Evolutionary conservation across 2,888 invertebrate genomes (phyloP).

Genomic region (Aspidiotus destructor): DNA sequence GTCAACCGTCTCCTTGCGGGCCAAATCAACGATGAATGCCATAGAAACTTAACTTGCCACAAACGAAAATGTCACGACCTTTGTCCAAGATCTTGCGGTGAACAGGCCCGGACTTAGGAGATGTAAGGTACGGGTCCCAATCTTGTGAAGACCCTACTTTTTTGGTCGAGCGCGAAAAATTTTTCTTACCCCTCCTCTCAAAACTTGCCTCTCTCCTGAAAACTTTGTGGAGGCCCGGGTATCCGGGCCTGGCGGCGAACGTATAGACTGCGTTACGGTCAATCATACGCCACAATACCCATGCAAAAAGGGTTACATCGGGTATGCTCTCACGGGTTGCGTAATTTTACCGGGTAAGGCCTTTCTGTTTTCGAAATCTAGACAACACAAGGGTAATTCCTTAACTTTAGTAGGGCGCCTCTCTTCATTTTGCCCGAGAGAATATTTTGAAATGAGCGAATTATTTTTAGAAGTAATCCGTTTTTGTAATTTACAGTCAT

Average conservation of each 20-base stretch:
- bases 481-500: too few relatives aligned
- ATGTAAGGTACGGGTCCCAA: too few relatives aligned
- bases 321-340: conserved; percentile 56
- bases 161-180: too few relatives aligned
- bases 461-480: conserved; percentile 57
- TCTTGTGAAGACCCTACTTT: too few relatives aligned
- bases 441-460: neutral
- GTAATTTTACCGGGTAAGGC: conserved; percentile 50
- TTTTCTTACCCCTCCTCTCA: too few relatives aligned
- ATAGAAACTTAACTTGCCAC: conserved; percentile 49
- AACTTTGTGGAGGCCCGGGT: too few relatives aligned
- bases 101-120: too few relatives aligned
- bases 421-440: neutral
- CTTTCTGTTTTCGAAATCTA: too few relatives aligned
- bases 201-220: too few relatives aligned
- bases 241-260: too few relatives aligned
- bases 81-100: conserved; percentile 58
- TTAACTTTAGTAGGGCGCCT: too few relatives aligned
- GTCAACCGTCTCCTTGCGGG: conserved; percentile 68
- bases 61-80: conserved; percentile 51
- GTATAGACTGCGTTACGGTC: conserved; percentile 52
- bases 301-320: conserved; percentile 48
- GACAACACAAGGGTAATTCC: too few relatives aligned
- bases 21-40: conserved; percentile 68
- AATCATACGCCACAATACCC: conserved; percentile 48